Evolutionary conservation across 2,797 vertebrate species (phyloP).

Genomic region (Enteromius viviparus): DNA sequence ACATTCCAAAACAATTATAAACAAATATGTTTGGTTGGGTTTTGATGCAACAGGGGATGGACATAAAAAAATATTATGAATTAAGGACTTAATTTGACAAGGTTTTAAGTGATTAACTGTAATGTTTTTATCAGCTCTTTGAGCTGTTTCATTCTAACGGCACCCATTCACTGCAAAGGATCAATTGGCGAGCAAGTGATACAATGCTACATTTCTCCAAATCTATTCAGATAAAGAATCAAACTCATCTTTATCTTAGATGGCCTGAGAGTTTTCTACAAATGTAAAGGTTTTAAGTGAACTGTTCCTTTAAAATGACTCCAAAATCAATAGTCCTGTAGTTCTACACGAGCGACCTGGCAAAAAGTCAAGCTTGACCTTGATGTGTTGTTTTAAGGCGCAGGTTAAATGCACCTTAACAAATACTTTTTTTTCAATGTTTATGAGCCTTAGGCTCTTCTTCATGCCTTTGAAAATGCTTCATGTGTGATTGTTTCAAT

Average conservation of each 20-base stretch:
- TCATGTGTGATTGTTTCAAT: conserved; percentile 53
- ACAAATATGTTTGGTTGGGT: background rate
- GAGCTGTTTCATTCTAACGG: background rate
- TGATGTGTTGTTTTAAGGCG: conserved; percentile 9
- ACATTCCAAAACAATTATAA: background rate
- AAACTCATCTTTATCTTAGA: background rate
- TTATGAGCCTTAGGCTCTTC: conserved; percentile 40
- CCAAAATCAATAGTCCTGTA: background rate
- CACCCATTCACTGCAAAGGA: too few relatives aligned
- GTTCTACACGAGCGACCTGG: background rate
- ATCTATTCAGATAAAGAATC: background rate
- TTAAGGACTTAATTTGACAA: background rate
- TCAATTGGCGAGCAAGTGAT: background rate
- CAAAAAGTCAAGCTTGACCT: background rate
- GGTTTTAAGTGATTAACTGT: background rate
- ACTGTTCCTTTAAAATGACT: background rate
- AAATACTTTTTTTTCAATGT: conserved; percentile 48
- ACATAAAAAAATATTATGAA: background rate
- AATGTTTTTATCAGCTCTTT: background rate
- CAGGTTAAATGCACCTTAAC: conserved; percentile 34
- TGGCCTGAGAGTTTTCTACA: background rate
- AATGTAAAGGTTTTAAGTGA: background rate
- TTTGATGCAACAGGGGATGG: background rate
- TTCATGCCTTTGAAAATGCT: conserved; percentile 58
- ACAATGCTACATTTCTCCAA: background rate